These are phyloP conservation scores for Gerris lacustris DNA, from an alignment of 2,888 invertebrate species.

Conservation along the genomic window DNA sequence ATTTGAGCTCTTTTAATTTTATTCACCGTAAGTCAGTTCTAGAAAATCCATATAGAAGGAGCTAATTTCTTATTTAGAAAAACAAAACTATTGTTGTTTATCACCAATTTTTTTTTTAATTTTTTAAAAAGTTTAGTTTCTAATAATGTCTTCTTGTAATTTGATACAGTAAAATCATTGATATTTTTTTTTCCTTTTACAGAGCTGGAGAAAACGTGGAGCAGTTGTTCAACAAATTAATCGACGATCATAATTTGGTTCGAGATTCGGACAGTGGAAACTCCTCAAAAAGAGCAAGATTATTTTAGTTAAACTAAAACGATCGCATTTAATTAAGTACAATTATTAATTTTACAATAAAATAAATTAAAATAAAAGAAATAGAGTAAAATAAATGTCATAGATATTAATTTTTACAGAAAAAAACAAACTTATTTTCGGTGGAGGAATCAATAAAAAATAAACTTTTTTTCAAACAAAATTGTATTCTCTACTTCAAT, in stretches of 20 bases:
- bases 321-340: too few species aligned
- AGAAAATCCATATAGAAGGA: neutral
- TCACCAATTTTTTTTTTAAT: constrained; percentile 24
- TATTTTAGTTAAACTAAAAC: constrained; percentile 6
- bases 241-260: constrained; percentile 42
- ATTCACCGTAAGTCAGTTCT: constrained; percentile 1
- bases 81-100: neutral
- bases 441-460: too few species aligned
- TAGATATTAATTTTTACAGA: too few species aligned
- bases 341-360: too few species aligned
- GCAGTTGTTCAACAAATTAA: constrained; percentile 57
- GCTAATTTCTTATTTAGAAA: neutral
- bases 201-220: constrained; percentile 64
- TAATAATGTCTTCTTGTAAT: neutral
- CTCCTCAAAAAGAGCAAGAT: constrained; percentile 6
- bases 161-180: neutral
- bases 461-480: too few species aligned
- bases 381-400: too few species aligned
- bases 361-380: too few species aligned
- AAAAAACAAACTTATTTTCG: too few species aligned
- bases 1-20: too few species aligned
- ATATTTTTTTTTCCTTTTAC: constrained; percentile 34
- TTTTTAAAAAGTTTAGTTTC: too few species aligned
- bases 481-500: too few species aligned
- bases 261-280: constrained; percentile 10